Evolutionary conservation across 2,797 vertebrate species (phyloP).

Genomic region (Bryconaethiops microstoma): DNA sequence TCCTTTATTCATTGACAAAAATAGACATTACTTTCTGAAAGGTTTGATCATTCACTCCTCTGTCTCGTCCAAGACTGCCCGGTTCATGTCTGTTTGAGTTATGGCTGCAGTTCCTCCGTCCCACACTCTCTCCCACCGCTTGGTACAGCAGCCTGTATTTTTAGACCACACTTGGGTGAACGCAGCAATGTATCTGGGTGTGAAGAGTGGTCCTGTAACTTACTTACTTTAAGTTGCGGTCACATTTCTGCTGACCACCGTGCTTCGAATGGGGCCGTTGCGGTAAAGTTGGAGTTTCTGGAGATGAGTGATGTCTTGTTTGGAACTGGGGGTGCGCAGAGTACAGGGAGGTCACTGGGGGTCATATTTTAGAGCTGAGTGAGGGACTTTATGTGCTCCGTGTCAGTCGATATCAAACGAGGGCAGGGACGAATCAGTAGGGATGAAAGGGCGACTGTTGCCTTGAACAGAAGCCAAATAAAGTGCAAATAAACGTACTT

Average conservation of each 20-base stretch:
- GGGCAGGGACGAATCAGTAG: neutral
- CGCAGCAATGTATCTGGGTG: neutral
- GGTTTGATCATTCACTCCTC: conserved; percentile 15
- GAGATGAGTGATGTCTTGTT: neutral
- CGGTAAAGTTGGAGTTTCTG: neutral
- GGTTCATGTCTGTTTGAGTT: neutral
- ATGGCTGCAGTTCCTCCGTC: neutral
- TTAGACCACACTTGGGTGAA: conserved; percentile 1
- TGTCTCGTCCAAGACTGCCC: neutral
- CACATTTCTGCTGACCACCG: conserved; percentile 1
- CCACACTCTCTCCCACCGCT: conserved; percentile 2
- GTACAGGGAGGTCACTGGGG: neutral
- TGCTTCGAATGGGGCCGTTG: neutral
- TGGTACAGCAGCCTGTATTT: conserved; percentile 9
- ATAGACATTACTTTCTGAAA: neutral
- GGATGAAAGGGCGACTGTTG: neutral
- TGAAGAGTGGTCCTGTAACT: conserved; percentile 1
- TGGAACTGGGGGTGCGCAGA: neutral
- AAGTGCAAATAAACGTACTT: neutral
- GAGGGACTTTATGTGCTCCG: neutral
- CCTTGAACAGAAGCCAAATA: neutral
- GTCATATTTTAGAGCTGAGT: conserved; percentile 7
- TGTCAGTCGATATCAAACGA: neutral
- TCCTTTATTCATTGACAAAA: neutral
- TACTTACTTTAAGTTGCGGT: neutral